phyloP scores from a whole-genome alignment of 2,113 vertebrate species.

The Mesocricetus auratus region DNA sequence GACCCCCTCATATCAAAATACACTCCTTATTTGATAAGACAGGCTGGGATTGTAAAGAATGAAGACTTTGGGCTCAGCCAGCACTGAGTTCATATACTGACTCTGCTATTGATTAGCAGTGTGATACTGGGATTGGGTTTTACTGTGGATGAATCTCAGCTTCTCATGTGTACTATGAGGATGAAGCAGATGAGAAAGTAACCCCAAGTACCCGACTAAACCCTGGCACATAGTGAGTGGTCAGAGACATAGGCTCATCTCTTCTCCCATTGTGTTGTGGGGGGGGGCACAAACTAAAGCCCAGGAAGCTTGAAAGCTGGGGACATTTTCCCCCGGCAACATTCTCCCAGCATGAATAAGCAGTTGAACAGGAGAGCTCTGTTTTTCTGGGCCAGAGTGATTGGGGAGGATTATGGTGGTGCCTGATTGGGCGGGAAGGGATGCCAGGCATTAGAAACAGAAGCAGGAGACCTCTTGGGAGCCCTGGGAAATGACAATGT shows the following conservation, averaged over 20 bases:
- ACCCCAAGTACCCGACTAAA: neutral
- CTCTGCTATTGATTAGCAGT: neutral
- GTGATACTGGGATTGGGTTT: neutral
- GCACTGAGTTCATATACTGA: neutral
- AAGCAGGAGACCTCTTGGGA: neutral
- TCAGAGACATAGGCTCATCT: neutral
- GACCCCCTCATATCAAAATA: neutral
- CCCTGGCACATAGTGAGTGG: neutral
- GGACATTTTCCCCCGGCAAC: neutral
- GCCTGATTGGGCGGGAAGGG: neutral
- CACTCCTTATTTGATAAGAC: neutral
- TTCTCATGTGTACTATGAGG: neutral
- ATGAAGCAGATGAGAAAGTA: neutral
- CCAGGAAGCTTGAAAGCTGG: neutral
- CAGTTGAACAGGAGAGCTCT: neutral
- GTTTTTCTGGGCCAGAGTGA: neutral
- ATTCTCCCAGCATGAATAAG: neutral
- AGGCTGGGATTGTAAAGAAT: neutral
- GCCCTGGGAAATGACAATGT: neutral
- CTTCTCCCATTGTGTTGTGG: neutral
- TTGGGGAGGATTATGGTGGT: no score
- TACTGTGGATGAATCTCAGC: neutral
- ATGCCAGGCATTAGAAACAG: neutral
- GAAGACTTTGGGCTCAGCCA: neutral
- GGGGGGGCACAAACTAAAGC: neutral